These are phyloP conservation scores for Pristionchus mayeri DNA, from an alignment of 2,888 invertebrate genomes.

Conservation along the genomic window DNA sequence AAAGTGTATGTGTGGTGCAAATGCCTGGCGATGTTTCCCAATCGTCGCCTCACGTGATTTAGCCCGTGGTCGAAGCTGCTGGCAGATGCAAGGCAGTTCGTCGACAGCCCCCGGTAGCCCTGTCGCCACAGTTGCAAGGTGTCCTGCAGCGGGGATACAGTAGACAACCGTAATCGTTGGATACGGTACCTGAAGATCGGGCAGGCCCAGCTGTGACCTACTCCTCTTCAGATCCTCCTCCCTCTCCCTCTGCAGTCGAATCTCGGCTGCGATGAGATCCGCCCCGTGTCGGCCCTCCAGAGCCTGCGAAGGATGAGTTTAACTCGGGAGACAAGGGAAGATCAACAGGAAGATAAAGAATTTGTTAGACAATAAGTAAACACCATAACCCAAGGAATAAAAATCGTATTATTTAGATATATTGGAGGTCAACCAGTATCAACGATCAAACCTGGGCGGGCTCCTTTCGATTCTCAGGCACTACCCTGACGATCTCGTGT, in stretches of 20 bases:
- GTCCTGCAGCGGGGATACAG: neutral
- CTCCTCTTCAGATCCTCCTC: slow-evolving; percentile 78
- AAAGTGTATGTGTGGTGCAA: neutral
- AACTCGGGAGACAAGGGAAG: neutral
- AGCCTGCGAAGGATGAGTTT: neutral
- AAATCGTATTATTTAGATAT: no score
- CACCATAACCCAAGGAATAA: no score
- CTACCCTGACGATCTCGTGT: slow-evolving; percentile 1
- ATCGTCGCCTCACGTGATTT: slow-evolving; percentile 33
- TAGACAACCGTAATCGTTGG: neutral
- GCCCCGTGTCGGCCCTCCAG: slow-evolving; percentile 20
- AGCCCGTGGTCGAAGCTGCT: slow-evolving; percentile 39
- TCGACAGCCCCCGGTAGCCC: slow-evolving; percentile 44
- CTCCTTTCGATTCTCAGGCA: slow-evolving; percentile 40
- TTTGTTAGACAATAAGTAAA: no score
- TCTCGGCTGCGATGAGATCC: slow-evolving; percentile 72
- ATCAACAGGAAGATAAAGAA: no score
- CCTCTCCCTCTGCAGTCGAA: slow-evolving; percentile 78
- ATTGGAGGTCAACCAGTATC: no score
- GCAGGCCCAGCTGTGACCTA: slow-evolving; percentile 59
- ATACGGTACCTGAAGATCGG: slow-evolving; percentile 53
- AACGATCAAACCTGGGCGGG: neutral
- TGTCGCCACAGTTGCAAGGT: slow-evolving; percentile 43
- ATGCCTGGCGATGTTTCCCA: neutral
- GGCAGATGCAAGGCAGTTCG: slow-evolving; percentile 36